phyloP scores from a whole-genome alignment of 2,113 vertebrate genomes.

The Aldabrachelys gigantea region DNA sequence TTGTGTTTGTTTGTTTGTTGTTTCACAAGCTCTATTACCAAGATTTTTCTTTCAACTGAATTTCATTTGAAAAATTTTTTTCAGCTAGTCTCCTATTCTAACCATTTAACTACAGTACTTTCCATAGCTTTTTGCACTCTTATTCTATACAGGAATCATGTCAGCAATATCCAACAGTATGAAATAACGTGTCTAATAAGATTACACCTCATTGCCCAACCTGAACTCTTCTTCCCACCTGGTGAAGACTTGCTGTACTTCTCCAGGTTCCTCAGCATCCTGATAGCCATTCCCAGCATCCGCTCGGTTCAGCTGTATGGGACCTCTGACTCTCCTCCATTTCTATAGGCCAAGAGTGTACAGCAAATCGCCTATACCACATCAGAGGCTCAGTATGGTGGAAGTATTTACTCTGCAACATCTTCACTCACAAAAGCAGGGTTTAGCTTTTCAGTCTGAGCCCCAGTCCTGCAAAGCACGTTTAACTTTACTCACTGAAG shows the following conservation, averaged over 20 bases:
- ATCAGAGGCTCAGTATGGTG: neutral
- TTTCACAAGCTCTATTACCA: neutral
- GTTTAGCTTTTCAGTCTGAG: neutral
- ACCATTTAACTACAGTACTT: neutral
- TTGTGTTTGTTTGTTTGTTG: neutral
- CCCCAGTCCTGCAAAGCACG: neutral
- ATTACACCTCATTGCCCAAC: neutral
- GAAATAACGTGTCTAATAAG: neutral
- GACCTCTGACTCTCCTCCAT: accelerated
- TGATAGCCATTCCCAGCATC: accelerated
- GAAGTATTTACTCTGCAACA: neutral
- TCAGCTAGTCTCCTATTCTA: neutral
- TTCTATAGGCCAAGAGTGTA: accelerated
- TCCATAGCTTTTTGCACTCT: neutral
- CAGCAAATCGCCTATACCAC: neutral
- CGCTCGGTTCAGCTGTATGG: accelerated
- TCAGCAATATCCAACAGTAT: neutral
- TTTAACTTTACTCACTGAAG: neutral
- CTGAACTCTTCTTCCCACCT: accelerated
- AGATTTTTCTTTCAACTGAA: accelerated
- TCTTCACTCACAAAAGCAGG: neutral
- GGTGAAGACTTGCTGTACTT: neutral
- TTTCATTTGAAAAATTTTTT: neutral
- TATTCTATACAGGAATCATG: neutral
- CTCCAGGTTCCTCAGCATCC: neutral